These are phyloP conservation scores for Tupaia tana DNA, from an alignment of 2,113 vertebrate species.

Conservation along the genomic window DNA sequence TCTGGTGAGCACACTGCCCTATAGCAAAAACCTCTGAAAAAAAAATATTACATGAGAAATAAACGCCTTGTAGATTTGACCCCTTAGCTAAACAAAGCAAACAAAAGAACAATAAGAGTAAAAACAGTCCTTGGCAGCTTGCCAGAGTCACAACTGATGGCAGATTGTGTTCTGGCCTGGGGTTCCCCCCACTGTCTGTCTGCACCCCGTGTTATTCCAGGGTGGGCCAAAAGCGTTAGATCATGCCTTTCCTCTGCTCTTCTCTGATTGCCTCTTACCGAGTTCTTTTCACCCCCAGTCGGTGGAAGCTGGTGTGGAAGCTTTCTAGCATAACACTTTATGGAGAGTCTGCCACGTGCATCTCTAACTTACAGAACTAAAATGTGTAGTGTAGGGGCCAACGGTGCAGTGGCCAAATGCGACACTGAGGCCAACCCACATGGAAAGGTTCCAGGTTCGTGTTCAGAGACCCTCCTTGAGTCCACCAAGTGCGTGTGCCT, in stretches of 20 bases:
- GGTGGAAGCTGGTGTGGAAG: not conserved
- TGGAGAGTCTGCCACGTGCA: too few species aligned
- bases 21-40: too few species aligned
- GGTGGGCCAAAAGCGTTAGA: not conserved
- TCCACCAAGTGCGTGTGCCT: too few species aligned
- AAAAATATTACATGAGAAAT: too few species aligned
- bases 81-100: conserved; percentile 7
- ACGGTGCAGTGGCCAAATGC: too few species aligned
- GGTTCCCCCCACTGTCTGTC: not conserved
- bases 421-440: too few species aligned
- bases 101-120: not conserved
- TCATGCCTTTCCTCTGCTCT: not conserved
- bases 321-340: not conserved
- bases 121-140: not conserved
- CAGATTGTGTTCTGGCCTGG: not conserved
- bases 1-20: too few species aligned
- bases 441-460: too few species aligned
- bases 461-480: too few species aligned
- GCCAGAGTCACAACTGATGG: not conserved
- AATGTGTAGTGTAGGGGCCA: too few species aligned
- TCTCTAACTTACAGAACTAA: too few species aligned
- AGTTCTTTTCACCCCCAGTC: not conserved
- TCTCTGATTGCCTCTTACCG: not conserved
- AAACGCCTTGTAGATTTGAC: not conserved
- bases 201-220: too few species aligned